Conservation (phyloP, 2,888 invertebrate species). For the Andrena chrysosceles region DNA sequence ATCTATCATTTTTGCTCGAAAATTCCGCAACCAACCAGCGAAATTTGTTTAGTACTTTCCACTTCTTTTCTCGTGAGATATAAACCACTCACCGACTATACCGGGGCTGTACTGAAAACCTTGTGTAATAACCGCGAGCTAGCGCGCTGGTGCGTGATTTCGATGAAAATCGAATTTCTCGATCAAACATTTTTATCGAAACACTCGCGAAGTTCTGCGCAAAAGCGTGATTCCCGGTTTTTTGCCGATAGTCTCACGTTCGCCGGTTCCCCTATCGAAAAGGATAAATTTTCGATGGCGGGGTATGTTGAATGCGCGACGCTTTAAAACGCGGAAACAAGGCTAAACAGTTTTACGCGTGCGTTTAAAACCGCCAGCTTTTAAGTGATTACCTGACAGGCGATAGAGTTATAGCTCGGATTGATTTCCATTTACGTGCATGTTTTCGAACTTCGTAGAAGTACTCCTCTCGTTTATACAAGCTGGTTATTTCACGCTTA, state of each 20-base stretch:
- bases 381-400: conserved; percentile 21
- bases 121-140: no score
- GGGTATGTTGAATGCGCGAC: background rate
- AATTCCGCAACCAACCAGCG: no score
- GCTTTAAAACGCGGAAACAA: conserved; percentile 29
- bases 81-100: no score
- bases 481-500: conserved; percentile 30
- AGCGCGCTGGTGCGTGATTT: background rate
- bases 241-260: background rate
- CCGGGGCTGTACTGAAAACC: no score
- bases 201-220: background rate
- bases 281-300: conserved; percentile 1
- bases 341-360: conserved; percentile 26
- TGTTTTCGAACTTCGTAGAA: background rate
- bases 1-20: no score
- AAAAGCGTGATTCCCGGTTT: background rate
- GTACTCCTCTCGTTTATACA: conserved; percentile 5
- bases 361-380: conserved; percentile 21
- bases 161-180: background rate
- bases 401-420: conserved; percentile 23
- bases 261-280: background rate
- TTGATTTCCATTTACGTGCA: conserved; percentile 40
- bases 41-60: no score
- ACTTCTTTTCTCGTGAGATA: no score
- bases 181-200: conserved; percentile 9